These are phyloP conservation scores for Melanotaenia pygmaea DNA, from an alignment of 2,797 vertebrate species.

Conservation along the genomic window DNA sequence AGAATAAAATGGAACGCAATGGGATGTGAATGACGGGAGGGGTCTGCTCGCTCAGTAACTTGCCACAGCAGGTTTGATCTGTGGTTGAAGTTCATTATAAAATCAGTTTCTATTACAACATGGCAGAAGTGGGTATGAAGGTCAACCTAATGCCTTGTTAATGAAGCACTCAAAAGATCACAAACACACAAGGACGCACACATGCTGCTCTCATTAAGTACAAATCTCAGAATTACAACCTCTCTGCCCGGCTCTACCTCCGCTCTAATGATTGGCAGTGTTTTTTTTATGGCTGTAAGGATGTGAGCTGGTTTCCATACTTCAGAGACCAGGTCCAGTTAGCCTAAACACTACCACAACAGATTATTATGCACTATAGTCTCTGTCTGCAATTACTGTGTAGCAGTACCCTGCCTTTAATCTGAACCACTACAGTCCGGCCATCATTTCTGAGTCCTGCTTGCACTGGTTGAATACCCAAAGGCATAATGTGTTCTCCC, in stretches of 20 bases:
- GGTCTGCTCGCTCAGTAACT: constrained; percentile 43
- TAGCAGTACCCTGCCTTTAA: constrained; percentile 53
- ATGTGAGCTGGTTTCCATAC: constrained; percentile 67
- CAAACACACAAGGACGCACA: constrained; percentile 36
- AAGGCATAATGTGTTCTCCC: constrained; percentile 68
- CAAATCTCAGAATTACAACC: constrained; percentile 71
- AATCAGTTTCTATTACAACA: constrained; percentile 77
- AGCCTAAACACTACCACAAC: constrained; percentile 70
- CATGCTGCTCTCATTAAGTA: constrained; percentile 77
- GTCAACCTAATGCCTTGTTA: constrained; percentile 75
- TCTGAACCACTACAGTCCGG: constrained; percentile 59
- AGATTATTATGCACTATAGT: constrained; percentile 69
- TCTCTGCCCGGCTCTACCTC: constrained; percentile 63
- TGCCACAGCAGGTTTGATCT: constrained; percentile 71
- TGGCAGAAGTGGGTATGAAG: constrained; percentile 68
- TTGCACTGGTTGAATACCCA: constrained; percentile 62
- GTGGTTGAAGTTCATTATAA: constrained; percentile 78
- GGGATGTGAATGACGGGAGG: background rate
- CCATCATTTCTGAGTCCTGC: constrained; percentile 67
- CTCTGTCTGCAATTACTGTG: constrained; percentile 69
- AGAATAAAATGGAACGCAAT: constrained; percentile 33
- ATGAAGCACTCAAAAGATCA: constrained; percentile 72
- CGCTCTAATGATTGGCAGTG: constrained; percentile 76
- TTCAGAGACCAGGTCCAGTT: constrained; percentile 68
- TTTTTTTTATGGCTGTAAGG: constrained; percentile 71